Base-by-base conservation (phyloP, 2,113 vertebrate species). In the Ailuropoda melanoleuca region DNA sequence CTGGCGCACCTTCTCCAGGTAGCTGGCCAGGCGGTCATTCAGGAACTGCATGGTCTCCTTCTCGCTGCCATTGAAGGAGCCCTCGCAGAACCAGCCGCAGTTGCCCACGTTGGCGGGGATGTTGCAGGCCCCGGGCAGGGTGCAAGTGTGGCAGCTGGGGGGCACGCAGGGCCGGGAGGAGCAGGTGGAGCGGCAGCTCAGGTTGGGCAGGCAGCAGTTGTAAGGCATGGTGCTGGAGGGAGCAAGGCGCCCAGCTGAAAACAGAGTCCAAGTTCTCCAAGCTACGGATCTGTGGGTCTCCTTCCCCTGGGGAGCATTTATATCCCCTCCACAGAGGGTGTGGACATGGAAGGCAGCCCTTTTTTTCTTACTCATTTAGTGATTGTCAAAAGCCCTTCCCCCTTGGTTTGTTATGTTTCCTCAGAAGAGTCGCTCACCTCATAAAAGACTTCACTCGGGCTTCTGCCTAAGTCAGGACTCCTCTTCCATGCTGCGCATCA, bases 31-130 rank as follows among this genome's bases (percentile, higher is more conserved):
- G 24, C 99, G 99, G 82, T 99, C 99, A 15, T 99, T 99, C 97
- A 99, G 98, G 97, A 99, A 99, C 97, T 99, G 99, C 99, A 99
- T 99, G 50, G 99, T 99, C 94, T 97, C 60, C 98, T 99, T 99
- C 97, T 98, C 98, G 2, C 96, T 99, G 92, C 98, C 98, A 56
- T 98, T 98, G 97, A 98, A 97, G 92, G 93, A 87, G 39, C 97
- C 97, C 93, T 98, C 97, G 0, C 93, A 95, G 90, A 95, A 88
- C 97, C 97, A 97, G 95, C 75, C 87, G 1, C 96, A 96, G 77
- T 3, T 94, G 77, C 99, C 99, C 88, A 98, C 46, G 0, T 70
- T 93, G 74, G 97, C 75, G 0, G 95, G 95, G 53, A 96, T 93
- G 77, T 97, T 92, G 95, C 93, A 68, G 46, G 95, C 95, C 17